A percentile compares a stretch with the other conserved stretches of the same genome.
Evolutionary conservation across 2,113 vertebrate genomes (phyloP).

Genomic region (Chiloscyllium plagiosum): DNA sequence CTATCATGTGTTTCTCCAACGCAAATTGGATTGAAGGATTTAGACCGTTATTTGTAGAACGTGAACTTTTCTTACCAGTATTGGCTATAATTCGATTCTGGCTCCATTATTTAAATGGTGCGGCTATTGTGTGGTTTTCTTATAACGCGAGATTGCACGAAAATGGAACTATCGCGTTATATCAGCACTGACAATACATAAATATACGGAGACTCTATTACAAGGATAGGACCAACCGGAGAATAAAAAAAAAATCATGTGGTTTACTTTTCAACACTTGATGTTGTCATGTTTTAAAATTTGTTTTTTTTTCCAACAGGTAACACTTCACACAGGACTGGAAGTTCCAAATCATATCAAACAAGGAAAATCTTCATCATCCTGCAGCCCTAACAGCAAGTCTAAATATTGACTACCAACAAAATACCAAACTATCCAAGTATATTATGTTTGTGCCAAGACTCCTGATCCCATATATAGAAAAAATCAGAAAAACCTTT

Average conservation of each 20-base stretch:
- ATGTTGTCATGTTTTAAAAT: neutral
- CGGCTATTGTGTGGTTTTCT: too few species aligned
- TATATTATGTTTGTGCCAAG: neutral
- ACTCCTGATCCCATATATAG: neutral
- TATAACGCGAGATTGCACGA: too few species aligned
- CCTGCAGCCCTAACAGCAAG: constrained; percentile 12
- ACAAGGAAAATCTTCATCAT: constrained; percentile 18
- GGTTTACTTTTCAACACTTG: neutral
- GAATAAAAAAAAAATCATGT: neutral
- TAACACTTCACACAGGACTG: constrained; percentile 31
- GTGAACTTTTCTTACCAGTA: too few species aligned
- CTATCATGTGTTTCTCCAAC: too few species aligned
- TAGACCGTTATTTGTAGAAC: too few species aligned
- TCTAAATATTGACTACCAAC: constrained; percentile 21
- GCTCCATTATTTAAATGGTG: too few species aligned
- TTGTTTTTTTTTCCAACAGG: neutral
- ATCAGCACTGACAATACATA: neutral
- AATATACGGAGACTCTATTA: neutral
- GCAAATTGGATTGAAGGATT: too few species aligned
- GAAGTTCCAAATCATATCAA: constrained; percentile 35
- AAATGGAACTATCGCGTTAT: too few species aligned
- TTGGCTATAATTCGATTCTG: too few species aligned
- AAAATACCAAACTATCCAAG: neutral
- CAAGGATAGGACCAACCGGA: neutral
- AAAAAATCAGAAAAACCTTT: neutral